These are phyloP conservation scores for Drosophila athabasca DNA, from an alignment of 1,140 invertebrate genomes.

Conservation along the genomic window DNA sequence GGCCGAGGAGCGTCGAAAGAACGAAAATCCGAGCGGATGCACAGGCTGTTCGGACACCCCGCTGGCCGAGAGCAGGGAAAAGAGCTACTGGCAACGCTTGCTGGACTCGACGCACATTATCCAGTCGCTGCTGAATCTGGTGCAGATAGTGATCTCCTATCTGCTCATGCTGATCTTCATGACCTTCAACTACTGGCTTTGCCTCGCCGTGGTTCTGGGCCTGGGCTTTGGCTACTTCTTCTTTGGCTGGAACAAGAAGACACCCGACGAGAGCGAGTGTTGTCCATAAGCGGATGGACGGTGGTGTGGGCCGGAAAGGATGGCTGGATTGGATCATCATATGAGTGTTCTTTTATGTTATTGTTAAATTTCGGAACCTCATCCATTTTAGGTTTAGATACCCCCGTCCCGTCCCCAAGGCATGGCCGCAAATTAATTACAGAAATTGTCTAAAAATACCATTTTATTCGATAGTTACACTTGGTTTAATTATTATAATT, in stretches of 20 bases:
- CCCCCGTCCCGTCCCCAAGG: conserved; percentile 28
- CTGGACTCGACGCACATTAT: conserved; percentile 86
- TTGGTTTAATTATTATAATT: conserved; percentile 36
- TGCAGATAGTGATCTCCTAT: conserved; percentile 95
- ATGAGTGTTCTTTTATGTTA: neutral
- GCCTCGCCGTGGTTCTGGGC: conserved; percentile 93
- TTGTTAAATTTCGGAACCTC: conserved; percentile 1
- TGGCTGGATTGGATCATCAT: no score
- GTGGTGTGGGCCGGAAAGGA: no score
- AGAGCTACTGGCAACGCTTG: conserved; percentile 60
- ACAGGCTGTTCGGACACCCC: conserved; percentile 52
- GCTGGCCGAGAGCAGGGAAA: conserved; percentile 50
- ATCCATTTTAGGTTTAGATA: conserved; percentile 14
- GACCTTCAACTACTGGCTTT: conserved; percentile 98
- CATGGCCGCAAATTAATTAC: conserved; percentile 59
- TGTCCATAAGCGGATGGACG: conserved; percentile 37
- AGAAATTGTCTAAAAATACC: conserved; percentile 62
- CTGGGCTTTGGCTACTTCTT: conserved; percentile 95
- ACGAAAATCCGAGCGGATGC: conserved; percentile 22
- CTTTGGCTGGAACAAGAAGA: conserved; percentile 90
- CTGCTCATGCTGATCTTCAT: conserved; percentile 98
- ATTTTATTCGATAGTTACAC: conserved; percentile 67
- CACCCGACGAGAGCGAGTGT: conserved; percentile 63
- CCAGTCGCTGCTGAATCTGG: conserved; percentile 93
- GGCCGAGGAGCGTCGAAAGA: conserved; percentile 53